Evolutionary conservation across 2,113 vertebrate species (phyloP), one percentile per base, ranked within the genome.

Genomic region (Neodontobutis hainanensis): DNA sequence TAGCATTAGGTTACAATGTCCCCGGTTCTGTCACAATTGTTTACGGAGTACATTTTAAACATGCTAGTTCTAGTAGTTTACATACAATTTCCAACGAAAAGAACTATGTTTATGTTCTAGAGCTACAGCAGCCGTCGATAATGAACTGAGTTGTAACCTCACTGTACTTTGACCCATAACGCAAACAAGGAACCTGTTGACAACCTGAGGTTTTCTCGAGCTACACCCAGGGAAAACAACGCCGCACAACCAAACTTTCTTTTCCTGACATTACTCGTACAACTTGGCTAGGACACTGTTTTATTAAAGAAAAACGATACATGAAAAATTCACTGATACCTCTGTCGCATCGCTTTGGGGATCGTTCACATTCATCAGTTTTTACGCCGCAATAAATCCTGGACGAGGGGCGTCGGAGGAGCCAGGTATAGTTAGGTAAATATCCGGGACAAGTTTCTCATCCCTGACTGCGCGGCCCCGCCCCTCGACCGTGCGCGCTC

Each of bases 361-460:
- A 53, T 66, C 38, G 62, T 0, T 62, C 74, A 72, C 75, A 5
- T 34, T 50, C 52, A 50, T 56, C 61, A 8, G 42, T 40, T 11
- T 16, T 46, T 78, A 75, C 59, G 68, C 57, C 3, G 81, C 9
- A 59, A 56, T 64, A 15, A 32, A 36, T 45, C 74, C 65, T 36
- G 68, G 45, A 53, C 83, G 60, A 73, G 76, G 71, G 4, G 75
- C 71, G 87, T 77, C 69, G 27, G 68, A 34, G 7, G 64, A 78
- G 55, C 70, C 88, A 89, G 87, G 88, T 88, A 81, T 2, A 81
- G 78, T 74, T 67, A 83, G 88, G 88, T 89, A 90, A 90, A 90
- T 87, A 90, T 90, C 90, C 88, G 87, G 87, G 85, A 89, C 70
- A 81, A 88, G 78, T 84, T 84, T 83, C 79, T 78, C 86, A 85